Percentiles rank a stretch among this genome's conserved stretches.
Conservation (phyloP, 2,888 invertebrate genomes). For the Cataglyphis cursor region DNA sequence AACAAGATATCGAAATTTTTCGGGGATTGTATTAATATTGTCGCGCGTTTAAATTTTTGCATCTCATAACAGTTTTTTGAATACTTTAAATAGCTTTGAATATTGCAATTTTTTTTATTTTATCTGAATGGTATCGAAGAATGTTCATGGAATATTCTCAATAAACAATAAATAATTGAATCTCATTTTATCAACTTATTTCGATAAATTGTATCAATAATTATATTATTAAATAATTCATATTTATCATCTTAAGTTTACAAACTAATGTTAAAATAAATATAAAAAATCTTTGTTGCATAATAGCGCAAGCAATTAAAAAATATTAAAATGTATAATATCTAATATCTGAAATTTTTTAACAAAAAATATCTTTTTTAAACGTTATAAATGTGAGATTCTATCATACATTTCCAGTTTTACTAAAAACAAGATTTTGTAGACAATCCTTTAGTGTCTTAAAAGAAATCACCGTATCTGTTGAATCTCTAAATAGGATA, state of each 20-base stretch:
- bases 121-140: not conserved
- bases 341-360: not conserved
- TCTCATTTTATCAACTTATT: not conserved
- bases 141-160: not conserved
- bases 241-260: not conserved
- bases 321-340: not conserved
- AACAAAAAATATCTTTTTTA: not conserved
- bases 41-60: not conserved
- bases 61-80: not conserved
- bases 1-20: not conserved
- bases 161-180: slow-evolving; percentile 15
- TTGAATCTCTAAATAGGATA: not conserved
- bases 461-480: not conserved
- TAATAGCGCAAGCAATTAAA: not conserved
- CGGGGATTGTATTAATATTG: not conserved
- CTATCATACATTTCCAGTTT: not conserved
- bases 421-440: not conserved
- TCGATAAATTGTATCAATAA: not conserved
- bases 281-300: not conserved
- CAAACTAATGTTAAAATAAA: not conserved
- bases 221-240: not conserved
- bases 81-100: not conserved
- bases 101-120: not conserved
- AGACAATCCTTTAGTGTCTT: not conserved
- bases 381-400: not conserved